Evolutionary conservation across 2,113 vertebrate species (phyloP).

Genomic region (Callopanchax toddi): DNA sequence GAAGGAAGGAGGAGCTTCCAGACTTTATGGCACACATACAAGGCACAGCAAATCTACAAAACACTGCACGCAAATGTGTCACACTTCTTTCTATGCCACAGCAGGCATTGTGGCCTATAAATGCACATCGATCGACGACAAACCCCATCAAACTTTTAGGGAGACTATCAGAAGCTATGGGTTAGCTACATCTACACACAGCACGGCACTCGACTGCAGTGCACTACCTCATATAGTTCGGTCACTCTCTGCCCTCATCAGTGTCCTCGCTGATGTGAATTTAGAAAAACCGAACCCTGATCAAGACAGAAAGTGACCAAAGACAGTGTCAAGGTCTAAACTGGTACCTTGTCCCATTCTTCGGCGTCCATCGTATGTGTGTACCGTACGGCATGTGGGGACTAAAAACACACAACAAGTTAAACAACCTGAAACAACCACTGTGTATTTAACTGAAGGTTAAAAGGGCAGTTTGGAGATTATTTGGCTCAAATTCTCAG

Average conservation of each 20-base stretch:
- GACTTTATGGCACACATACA: constrained; percentile 66
- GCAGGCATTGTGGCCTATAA: constrained; percentile 78
- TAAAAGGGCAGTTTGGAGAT: too few relatives aligned
- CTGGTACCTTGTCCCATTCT: constrained; percentile 79
- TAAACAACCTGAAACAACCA: constrained; percentile 66
- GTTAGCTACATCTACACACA: constrained; percentile 75
- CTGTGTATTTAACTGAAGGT: constrained; percentile 21
- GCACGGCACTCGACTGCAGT: constrained; percentile 70
- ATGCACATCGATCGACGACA: constrained; percentile 69
- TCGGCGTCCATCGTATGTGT: constrained; percentile 78
- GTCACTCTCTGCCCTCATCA: constrained; percentile 56
- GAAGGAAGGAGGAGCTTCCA: constrained; percentile 48
- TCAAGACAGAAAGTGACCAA: constrained; percentile 57
- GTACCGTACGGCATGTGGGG: constrained; percentile 76
- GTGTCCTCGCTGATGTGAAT: constrained; percentile 11
- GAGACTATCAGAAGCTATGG: constrained; percentile 75
- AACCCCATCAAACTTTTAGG: constrained; percentile 67
- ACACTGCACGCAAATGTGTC: constrained; percentile 69
- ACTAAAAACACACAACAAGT: constrained; percentile 80
- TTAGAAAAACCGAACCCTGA: constrained; percentile 25
- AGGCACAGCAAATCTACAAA: constrained; percentile 68
- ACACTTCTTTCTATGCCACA: constrained; percentile 73
- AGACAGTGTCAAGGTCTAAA: constrained; percentile 54
- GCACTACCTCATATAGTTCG: constrained; percentile 51
- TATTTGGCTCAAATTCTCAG: too few relatives aligned